Conservation (phyloP, 1,140 invertebrate species). For the Aphis gossypii region DNA sequence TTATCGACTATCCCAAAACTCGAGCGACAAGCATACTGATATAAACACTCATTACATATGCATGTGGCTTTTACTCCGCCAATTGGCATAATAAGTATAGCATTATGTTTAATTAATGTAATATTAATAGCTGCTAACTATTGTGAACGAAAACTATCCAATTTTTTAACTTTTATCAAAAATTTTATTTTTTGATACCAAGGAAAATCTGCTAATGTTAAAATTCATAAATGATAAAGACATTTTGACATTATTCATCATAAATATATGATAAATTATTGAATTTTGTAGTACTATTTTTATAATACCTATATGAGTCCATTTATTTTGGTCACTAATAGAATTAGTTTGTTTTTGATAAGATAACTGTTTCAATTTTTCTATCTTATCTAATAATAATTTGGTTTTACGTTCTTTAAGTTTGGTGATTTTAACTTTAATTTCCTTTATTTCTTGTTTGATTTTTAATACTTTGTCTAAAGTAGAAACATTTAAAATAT, state of each 20-base stretch:
- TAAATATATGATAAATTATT: background rate
- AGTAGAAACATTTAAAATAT: background rate
- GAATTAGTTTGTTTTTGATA: background rate
- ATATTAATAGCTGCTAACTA: conserved; percentile 86
- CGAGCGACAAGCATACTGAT: too few relatives aligned
- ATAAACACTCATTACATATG: too few relatives aligned
- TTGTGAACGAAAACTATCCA: conserved; percentile 74
- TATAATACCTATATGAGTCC: conserved; percentile 6
- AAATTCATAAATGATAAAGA: background rate
- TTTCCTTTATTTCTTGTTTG: conserved; percentile 30
- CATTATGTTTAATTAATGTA: conserved; percentile 79
- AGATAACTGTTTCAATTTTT: conserved; percentile 32
- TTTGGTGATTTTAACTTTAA: conserved; percentile 21
- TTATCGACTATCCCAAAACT: too few relatives aligned
- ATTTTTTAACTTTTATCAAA: too few relatives aligned
- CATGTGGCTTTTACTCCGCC: conserved; percentile 79
- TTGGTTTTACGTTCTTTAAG: conserved; percentile 36
- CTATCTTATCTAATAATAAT: conserved; percentile 27
- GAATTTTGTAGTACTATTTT: background rate
- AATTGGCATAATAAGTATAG: conserved; percentile 90
- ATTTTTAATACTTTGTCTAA: conserved; percentile 20
- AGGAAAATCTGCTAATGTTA: conserved; percentile 67
- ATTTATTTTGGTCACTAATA: conserved; percentile 50
- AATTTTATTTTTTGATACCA: conserved; percentile 76
- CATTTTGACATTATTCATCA: background rate